Conservation (phyloP, 2,797 vertebrate species). For the Cossypha caffra region DNA sequence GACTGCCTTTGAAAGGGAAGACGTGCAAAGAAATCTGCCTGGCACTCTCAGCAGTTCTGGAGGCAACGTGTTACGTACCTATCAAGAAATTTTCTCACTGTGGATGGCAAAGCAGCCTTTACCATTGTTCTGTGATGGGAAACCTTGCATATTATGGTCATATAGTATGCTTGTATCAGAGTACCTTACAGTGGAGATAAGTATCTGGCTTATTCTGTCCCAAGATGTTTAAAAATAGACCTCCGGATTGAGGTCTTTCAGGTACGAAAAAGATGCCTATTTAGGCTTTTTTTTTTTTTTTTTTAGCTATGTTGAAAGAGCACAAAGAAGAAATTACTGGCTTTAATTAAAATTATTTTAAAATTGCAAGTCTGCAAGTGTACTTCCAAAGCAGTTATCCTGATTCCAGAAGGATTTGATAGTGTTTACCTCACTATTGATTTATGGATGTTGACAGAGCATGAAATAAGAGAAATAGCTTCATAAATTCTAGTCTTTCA, state of each 20-base stretch:
- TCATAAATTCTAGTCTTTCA: not conserved
- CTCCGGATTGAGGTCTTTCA: not conserved
- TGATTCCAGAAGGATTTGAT: not conserved
- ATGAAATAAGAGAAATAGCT: not conserved
- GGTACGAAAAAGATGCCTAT: not conserved
- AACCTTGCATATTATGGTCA: not conserved
- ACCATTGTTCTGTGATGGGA: fast-evolving
- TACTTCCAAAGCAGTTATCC: not conserved
- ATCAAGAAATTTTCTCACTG: not conserved
- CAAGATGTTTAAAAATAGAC: not conserved
- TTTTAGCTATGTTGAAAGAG: not conserved
- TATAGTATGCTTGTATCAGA: not conserved
- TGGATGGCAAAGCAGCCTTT: not conserved
- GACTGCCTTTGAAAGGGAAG: not conserved
- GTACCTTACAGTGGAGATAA: not conserved
- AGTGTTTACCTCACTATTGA: not conserved
- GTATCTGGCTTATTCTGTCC: not conserved
- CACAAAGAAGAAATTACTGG: not conserved
- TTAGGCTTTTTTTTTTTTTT: not conserved
- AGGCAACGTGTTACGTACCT: not conserved
- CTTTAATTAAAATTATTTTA: not conserved
- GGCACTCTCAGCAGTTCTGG: not conserved
- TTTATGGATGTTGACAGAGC: not conserved
- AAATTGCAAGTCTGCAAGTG: not conserved
- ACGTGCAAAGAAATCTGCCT: not conserved